Percentiles rank a stretch among this genome's conserved stretches.
These are phyloP conservation scores for Pseudorectes ferrugineus DNA, from an alignment of 2,113 vertebrate species.

Conservation along the genomic window DNA sequence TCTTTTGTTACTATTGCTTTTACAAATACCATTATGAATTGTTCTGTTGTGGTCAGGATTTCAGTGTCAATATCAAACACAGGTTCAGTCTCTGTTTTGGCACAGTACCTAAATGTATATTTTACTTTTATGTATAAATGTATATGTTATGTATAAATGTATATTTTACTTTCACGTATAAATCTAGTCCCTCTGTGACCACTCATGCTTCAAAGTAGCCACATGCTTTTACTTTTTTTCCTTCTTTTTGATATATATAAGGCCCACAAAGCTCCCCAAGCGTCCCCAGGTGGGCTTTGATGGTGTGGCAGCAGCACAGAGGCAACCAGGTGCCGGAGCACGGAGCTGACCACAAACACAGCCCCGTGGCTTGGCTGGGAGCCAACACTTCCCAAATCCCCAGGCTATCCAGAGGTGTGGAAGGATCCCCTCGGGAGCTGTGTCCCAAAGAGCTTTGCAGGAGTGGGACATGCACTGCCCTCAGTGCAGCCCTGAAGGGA, in stretches of 20 bases:
- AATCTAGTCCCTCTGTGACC: not conserved
- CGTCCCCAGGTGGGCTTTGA: not conserved
- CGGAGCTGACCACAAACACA: not conserved
- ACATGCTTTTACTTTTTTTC: rapidly evolving
- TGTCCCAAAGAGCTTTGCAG: not conserved
- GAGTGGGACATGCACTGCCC: rapidly evolving
- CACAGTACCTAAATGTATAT: rapidly evolving
- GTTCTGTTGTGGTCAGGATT: not conserved
- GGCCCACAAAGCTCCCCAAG: not conserved
- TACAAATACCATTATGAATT: not conserved
- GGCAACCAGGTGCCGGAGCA: not conserved
- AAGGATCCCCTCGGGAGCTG: not conserved
- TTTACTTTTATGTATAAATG: not conserved
- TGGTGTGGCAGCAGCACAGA: not conserved
- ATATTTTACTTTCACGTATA: rapidly evolving
- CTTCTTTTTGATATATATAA: rapidly evolving
- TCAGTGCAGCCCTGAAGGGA: not conserved
- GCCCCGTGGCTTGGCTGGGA: rapidly evolving
- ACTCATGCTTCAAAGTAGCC: not conserved
- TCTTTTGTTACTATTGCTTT: not conserved
- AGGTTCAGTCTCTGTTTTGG: not conserved
- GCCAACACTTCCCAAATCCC: not conserved
- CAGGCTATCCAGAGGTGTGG: rapidly evolving
- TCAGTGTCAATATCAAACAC: not conserved
- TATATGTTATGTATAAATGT: not conserved